Base-by-base conservation (phyloP, 2,888 invertebrate genomes). In the Trichopoda pennipes region DNA sequence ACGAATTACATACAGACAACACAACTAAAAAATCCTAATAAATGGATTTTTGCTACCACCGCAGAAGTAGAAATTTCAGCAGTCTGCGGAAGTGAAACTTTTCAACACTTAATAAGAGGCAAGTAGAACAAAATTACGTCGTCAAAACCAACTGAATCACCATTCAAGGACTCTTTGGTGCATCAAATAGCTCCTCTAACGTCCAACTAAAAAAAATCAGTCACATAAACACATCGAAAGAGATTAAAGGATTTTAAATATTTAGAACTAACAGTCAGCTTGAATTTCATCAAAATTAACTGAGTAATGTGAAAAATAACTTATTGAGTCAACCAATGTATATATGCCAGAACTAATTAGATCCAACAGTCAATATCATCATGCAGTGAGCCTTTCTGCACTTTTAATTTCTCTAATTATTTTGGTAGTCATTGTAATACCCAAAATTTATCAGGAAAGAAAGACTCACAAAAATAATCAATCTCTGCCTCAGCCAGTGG, bases 101-200 rank as follows among this genome's bases (percentile, higher is more conserved):
- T n/a, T n/a, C n/a, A n/a, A n/a, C n/a, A n/a, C n/a, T n/a, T n/a
- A n/a, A n/a, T n/a, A n/a, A n/a, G n/a, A n/a, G n/a, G n/a, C n/a
- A n/a, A n/a, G n/a, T n/a, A n/a, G n/a, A n/a, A n/a, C n/a, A n/a
- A 32, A 32, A n/a, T 56, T 56, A 19, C 35, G 35, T 56, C 32
- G 35, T 56, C 17, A 56, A 35, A 56, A 56, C 16, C 17, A 35
- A 35, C 35, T n/a, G n/a, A 1, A 21, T 56, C n/a, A 35, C 56
- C 1, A 28, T 32, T 32, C 56, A 56, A 55, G 32, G 56, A 9
- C 56, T 35, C 56, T 55, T 55, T 55, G 28, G 17, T 23, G 55
- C 55, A 16, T 55, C 28, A 55, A 55, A 55, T 16, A 35, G 17
- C 21, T 19, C 56, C 4, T 56, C 56, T 9, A 35, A 56, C 32